A percentile compares a stretch with the other conserved stretches of the same genome.
phyloP scores from a whole-genome alignment of 2,113 vertebrate genomes.

The Lampris incognitus region DNA sequence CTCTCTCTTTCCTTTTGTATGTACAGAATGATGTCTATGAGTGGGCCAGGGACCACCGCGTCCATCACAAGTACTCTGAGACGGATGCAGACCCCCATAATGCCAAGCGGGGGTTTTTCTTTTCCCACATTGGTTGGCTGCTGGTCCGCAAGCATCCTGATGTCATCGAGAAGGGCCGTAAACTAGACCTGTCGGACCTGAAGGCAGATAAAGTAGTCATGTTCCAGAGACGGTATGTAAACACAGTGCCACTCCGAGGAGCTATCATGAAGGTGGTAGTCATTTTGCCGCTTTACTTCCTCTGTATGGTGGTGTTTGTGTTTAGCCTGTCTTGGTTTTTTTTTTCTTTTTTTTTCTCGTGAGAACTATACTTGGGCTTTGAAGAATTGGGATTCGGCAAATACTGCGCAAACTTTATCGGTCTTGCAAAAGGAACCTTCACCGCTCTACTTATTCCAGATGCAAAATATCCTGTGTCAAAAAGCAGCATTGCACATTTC shows the following conservation, averaged over 20 bases:
- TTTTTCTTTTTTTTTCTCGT: no score
- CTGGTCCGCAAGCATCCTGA: conserved; percentile 94
- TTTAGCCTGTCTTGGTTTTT: background rate
- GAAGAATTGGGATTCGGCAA: background rate
- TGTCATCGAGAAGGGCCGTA: conserved; percentile 89
- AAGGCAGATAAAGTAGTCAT: conserved; percentile 90
- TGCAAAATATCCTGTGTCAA: no score
- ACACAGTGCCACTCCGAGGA: background rate
- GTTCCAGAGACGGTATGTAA: conserved; percentile 90
- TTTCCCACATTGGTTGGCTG: conserved; percentile 94
- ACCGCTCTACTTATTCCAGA: no score
- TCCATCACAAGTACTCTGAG: conserved; percentile 95
- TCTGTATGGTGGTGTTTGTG: background rate
- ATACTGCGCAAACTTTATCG: background rate
- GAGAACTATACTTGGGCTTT: no score
- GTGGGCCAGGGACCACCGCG: conserved; percentile 92
- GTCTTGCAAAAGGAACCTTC: no score
- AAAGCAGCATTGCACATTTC: no score
- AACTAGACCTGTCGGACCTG: conserved; percentile 89
- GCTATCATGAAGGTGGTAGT: background rate
- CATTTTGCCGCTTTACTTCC: no score
- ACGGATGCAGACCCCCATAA: conserved; percentile 94
- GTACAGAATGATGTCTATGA: conserved; percentile 92
- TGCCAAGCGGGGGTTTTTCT: conserved; percentile 91
- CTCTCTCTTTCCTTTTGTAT: background rate